Conservation (phyloP, 2,888 invertebrate species). For the Tetrapedia diversipes region DNA sequence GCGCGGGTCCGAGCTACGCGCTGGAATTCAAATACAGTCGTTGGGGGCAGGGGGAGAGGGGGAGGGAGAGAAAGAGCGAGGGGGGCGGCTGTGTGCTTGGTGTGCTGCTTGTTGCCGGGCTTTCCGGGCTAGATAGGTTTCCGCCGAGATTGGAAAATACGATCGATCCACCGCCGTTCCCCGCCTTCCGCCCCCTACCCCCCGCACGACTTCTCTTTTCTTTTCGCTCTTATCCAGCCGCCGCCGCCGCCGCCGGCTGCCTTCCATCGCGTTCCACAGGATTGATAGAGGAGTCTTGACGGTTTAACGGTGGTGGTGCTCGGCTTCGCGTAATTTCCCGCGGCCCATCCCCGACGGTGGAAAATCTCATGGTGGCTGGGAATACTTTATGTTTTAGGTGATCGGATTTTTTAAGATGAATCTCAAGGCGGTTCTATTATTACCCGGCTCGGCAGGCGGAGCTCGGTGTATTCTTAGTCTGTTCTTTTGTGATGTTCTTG, state of each 20-base stretch:
- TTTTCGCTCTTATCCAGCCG: constrained; percentile 53
- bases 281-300: constrained; percentile 41
- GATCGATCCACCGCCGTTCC: constrained; percentile 62
- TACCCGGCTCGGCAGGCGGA: background rate
- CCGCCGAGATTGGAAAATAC: constrained; percentile 73
- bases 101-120: constrained; percentile 42
- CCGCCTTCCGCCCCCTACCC: constrained; percentile 12
- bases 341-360: constrained; percentile 8
- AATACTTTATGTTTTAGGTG: too few species aligned
- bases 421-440: background rate
- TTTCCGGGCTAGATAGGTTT: constrained; percentile 68
- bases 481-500: constrained; percentile 13
- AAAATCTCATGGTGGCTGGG: too few species aligned
- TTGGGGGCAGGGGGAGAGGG: constrained; percentile 35
- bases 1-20: constrained; percentile 54
- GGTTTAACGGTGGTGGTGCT: constrained; percentile 33
- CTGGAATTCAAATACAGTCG: constrained; percentile 65
- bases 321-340: constrained; percentile 33
- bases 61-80: too few species aligned
- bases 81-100: constrained; percentile 3
- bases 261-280: constrained; percentile 39
- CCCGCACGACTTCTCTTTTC: constrained; percentile 46
- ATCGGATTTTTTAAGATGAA: background rate
- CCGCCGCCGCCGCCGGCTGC: constrained; percentile 27
- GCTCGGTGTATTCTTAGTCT: constrained; percentile 14